These are phyloP conservation scores for Hiodon tergisus DNA, from an alignment of 2,113 vertebrate genomes.

Conservation along the genomic window DNA sequence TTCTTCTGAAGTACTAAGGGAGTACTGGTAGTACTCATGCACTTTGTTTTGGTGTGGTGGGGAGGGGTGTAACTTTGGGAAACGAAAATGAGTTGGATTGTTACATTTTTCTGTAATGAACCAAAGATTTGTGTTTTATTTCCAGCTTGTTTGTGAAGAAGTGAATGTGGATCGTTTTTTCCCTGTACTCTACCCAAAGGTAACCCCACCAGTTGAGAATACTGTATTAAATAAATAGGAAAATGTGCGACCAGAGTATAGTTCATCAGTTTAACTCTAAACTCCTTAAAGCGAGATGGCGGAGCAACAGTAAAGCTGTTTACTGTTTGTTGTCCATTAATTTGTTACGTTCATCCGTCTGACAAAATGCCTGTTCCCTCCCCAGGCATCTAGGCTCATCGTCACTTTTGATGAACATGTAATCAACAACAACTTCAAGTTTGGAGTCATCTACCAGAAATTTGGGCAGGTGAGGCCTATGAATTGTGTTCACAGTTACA, in stretches of 20 bases:
- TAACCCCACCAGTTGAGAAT: slow-evolving; percentile 25
- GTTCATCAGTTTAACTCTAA: not conserved
- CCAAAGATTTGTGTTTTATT: not conserved
- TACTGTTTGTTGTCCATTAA: too few species aligned
- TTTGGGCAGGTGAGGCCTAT: slow-evolving; percentile 79
- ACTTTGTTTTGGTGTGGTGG: too few species aligned
- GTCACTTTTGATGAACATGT: slow-evolving; percentile 92
- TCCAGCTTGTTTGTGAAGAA: slow-evolving; percentile 81
- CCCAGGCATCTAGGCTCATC: slow-evolving; percentile 87
- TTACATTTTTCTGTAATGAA: not conserved
- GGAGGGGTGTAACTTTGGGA: not conserved
- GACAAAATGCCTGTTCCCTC: not conserved
- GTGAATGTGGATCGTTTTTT: slow-evolving; percentile 92
- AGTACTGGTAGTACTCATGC: not conserved
- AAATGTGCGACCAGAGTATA: not conserved
- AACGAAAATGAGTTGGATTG: not conserved
- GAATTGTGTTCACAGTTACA: not conserved
- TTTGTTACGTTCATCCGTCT: too few species aligned
- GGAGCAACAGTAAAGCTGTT: too few species aligned
- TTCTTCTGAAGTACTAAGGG: slow-evolving; percentile 1
- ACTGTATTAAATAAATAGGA: not conserved
- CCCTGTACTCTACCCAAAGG: slow-evolving; percentile 83
- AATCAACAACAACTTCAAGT: slow-evolving; percentile 96
- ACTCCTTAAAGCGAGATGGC: not conserved
- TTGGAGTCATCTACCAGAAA: slow-evolving; percentile 92